A percentile compares a stretch with the other conserved stretches of the same genome.
Evolutionary conservation across 2,797 vertebrate species (phyloP).

Genomic region (Acrossocheilus wenchowensis): DNA sequence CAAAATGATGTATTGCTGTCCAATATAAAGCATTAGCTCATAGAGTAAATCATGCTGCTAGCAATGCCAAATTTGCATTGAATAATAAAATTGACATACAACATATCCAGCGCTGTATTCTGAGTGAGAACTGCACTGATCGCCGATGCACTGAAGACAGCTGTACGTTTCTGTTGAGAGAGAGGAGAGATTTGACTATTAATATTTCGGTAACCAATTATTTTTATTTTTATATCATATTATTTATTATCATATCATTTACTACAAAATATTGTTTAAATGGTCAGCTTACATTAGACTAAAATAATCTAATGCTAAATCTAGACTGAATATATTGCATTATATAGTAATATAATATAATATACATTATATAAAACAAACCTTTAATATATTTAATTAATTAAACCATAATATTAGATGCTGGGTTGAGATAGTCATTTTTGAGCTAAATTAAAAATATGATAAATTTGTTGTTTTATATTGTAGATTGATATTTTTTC

Average conservation of each 20-base stretch:
- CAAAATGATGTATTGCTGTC: not conserved
- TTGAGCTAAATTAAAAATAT: not conserved
- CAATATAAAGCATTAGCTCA: not conserved
- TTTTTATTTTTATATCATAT: not conserved
- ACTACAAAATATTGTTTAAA: no score
- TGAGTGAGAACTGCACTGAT: not conserved
- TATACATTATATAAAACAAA: no score
- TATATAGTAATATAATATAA: no score
- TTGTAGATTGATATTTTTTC: not conserved
- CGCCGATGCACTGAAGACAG: not conserved
- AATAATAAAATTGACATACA: not conserved
- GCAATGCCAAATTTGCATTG: not conserved
- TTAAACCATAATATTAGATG: not conserved
- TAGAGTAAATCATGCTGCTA: no score
- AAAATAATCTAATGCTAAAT: no score
- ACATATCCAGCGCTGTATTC: not conserved
- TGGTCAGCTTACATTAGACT: no score
- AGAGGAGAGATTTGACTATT: not conserved
- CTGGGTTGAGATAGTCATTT: not conserved
- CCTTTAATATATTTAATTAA: not conserved
- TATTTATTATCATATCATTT: not conserved
- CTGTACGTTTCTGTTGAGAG: not conserved
- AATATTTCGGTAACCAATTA: not conserved
- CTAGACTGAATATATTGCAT: no score
- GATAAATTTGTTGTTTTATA: not conserved